These are phyloP conservation scores for Thymelicus acteon DNA, from an alignment of 2,888 invertebrate species.

Conservation along the genomic window DNA sequence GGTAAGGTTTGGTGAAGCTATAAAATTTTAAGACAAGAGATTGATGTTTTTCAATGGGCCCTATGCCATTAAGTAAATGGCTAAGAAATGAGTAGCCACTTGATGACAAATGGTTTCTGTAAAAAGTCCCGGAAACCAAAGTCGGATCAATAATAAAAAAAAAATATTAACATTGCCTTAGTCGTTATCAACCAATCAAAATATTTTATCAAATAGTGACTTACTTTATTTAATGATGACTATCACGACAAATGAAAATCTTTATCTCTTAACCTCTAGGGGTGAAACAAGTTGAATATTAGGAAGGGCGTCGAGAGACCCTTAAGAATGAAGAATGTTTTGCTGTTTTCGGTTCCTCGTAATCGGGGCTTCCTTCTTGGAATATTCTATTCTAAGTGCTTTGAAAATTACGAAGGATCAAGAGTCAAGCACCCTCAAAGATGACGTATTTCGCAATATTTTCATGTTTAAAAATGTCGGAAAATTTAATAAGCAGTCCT, in stretches of 20 bases:
- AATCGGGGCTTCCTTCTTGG: constrained; percentile 22
- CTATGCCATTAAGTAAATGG: too few species aligned
- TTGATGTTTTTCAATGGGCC: too few species aligned
- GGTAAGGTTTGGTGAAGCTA: too few species aligned
- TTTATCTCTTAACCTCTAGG: background rate
- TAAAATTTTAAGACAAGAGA: too few species aligned
- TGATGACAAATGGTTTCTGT: too few species aligned
- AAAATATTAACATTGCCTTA: too few species aligned
- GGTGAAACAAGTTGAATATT: background rate
- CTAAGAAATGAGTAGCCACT: too few species aligned
- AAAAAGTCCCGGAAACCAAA: too few species aligned
- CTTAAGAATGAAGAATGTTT: constrained; percentile 31
- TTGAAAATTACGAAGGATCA: constrained; percentile 33
- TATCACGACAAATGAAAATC: background rate
- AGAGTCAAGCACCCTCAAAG: constrained; percentile 10
- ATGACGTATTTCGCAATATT: constrained; percentile 29
- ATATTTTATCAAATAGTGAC: too few species aligned
- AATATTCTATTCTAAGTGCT: constrained; percentile 30
- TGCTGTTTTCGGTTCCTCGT: constrained; percentile 30
- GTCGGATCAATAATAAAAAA: too few species aligned
- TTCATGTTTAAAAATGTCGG: constrained; percentile 19
- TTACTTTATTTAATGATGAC: too few species aligned
- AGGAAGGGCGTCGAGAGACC: constrained; percentile 19
- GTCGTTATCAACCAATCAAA: too few species aligned
- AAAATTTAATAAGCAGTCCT: background rate